phyloP scores from a whole-genome alignment of 2,797 vertebrate species.

The Lemur catta region DNA sequence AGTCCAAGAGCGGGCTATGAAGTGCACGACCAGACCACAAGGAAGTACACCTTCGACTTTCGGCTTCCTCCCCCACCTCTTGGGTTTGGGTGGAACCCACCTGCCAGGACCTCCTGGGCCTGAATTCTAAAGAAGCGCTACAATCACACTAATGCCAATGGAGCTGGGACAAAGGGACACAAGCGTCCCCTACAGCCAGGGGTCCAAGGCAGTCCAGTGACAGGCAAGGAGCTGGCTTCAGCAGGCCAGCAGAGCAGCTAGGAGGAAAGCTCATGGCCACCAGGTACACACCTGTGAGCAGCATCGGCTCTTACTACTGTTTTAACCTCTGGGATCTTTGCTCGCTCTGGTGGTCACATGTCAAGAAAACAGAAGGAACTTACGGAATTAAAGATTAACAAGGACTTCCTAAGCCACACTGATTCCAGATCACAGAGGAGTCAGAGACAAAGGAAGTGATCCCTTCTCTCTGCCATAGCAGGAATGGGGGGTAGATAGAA shows the following conservation, averaged over 20 bases:
- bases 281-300: too few species aligned
- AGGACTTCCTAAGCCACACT: background rate
- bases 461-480: background rate
- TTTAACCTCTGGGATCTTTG: background rate
- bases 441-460: background rate
- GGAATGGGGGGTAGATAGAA: background rate
- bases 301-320: background rate
- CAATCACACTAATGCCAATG: background rate
- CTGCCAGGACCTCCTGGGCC: background rate
- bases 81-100: background rate
- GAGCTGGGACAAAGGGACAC: background rate
- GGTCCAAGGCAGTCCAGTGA: background rate
- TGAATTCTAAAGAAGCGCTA: background rate
- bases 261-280: background rate
- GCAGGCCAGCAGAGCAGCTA: background rate
- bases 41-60: background rate
- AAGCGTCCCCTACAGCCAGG: background rate
- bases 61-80: background rate
- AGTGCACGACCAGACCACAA: accelerated
- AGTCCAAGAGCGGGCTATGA: background rate
- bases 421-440: background rate
- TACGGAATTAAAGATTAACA: background rate
- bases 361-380: background rate
- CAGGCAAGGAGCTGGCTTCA: background rate
- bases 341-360: background rate